Conservation (phyloP, 2,888 invertebrate genomes). For the Macrosoma leucophasiata region DNA sequence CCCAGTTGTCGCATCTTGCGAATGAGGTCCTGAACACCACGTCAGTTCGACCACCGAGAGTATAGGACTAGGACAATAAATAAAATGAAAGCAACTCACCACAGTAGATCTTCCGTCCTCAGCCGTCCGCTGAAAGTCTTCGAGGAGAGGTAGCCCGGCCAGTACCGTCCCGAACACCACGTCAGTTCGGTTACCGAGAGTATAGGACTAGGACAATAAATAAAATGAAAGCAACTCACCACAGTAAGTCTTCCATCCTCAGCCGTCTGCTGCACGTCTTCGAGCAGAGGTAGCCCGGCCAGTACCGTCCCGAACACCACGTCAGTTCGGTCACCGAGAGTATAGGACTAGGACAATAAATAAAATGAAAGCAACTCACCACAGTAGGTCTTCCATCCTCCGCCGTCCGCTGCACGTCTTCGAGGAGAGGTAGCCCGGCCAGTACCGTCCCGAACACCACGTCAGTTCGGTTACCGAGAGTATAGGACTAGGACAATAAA, state of each 20-base stretch:
- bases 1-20: too few relatives aligned
- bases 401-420: conserved; percentile 80
- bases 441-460: conserved; percentile 88
- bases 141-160: conserved; percentile 82
- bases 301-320: conserved; percentile 88
- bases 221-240: too few relatives aligned
- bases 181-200: conserved; percentile 86
- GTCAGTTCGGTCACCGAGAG: conserved; percentile 87
- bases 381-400: conserved; percentile 76
- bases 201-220: too few relatives aligned
- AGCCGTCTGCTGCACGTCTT: conserved; percentile 80
- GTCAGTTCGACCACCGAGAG: too few relatives aligned
- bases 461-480: too few relatives aligned
- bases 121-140: conserved; percentile 80
- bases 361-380: too few relatives aligned
- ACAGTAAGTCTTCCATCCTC: conserved; percentile 76
- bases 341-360: too few relatives aligned
- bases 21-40: too few relatives aligned
- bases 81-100: too few relatives aligned
- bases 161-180: conserved; percentile 88
- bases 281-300: conserved; percentile 82
- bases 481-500: too few relatives aligned
- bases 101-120: conserved; percentile 76
- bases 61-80: too few relatives aligned
- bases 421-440: conserved; percentile 82